Evolutionary conservation across 2,113 vertebrate species (phyloP), one percentile per base, ranked within the genome.

Genomic region (Apistogramma diplotaenia): DNA sequence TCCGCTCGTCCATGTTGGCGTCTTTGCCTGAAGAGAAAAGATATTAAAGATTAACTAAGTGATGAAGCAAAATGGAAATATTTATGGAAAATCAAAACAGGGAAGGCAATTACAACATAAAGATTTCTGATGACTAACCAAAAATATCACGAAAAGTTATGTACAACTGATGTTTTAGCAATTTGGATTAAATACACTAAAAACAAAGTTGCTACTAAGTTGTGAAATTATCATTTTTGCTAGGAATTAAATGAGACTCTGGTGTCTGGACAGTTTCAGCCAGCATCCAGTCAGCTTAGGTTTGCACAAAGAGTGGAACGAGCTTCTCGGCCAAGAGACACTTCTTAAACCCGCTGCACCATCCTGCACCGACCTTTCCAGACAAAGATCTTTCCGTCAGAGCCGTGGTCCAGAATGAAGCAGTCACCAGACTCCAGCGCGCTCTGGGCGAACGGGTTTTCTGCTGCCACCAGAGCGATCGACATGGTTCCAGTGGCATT

Each of bases 331-430:
- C 23, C 16, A 49, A 70, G 40, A 70, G 62, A 19, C 43, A 51
- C 51, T 49, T 70, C 23, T 70, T 70, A 9, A 70, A 43, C 49
- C 43, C 0, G 3, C 43, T 10, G 58, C 37, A 71, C 51, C 29
- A 3, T 23, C 49, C 16, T 35, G 56, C 9, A 11, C 90, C 71
- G 31, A 99, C 98, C 98, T 97, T 99, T 99, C 98, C 98, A 99
- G 79, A 99, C 94, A 25, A 97, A 99, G 95, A 99, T 99, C 93
- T 97, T 98, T 13, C 97, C 96, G 1, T 99, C 94, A 1, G 94
- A 94, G 85, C 98, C 98, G 0, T 99, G 97, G 91, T 99, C 98
- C 92, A 99, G 94, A 82, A 99, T 97, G 93, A 99, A 99, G 93
- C 98, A 99, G 93, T 99, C 98, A 0, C 96, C 96, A 0, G 98